Evolutionary conservation across 2,797 vertebrate species (phyloP).

Genomic region (Lerista edwardsae): DNA sequence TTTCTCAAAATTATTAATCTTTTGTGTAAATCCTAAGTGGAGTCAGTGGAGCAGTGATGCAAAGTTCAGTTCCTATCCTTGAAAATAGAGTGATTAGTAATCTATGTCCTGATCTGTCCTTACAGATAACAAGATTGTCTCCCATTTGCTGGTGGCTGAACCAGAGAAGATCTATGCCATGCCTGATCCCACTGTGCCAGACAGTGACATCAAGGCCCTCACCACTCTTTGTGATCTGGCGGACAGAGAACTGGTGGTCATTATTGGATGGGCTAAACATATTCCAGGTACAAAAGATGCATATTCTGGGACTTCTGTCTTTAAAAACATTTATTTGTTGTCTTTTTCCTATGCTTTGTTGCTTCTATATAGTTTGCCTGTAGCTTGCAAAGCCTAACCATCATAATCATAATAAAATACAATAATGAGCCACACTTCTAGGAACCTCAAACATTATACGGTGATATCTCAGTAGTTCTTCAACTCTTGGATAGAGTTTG

Average conservation of each 20-base stretch:
- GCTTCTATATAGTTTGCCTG: not conserved
- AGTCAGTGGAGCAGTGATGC: slow-evolving; percentile 7
- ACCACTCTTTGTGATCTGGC: slow-evolving; percentile 98
- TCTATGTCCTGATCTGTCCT: slow-evolving; percentile 77
- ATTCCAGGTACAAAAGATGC: slow-evolving; percentile 89
- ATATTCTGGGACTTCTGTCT: not conserved
- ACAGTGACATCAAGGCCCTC: slow-evolving; percentile 98
- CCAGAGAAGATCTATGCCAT: slow-evolving; percentile 99
- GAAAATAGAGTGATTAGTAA: slow-evolving; percentile 35
- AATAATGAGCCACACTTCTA: too few species aligned
- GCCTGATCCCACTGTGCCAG: slow-evolving; percentile 97
- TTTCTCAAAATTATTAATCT: not conserved
- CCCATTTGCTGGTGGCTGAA: slow-evolving; percentile 98
- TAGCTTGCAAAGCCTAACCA: not conserved
- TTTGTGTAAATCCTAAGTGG: not conserved
- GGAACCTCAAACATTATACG: too few species aligned
- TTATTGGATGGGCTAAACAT: slow-evolving; percentile 99
- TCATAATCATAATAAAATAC: not conserved
- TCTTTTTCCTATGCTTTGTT: slow-evolving; percentile 5
- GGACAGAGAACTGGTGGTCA: slow-evolving; percentile 96
- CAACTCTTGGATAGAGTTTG: too few species aligned
- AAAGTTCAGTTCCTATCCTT: not conserved
- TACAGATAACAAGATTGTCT: slow-evolving; percentile 99
- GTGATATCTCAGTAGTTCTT: too few species aligned
- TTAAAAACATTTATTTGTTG: not conserved